A percentile compares a stretch with the other conserved stretches of the same genome.
These are phyloP conservation scores for Matsumurasca onukii DNA, from an alignment of 1,140 invertebrate species.

Conservation along the genomic window DNA sequence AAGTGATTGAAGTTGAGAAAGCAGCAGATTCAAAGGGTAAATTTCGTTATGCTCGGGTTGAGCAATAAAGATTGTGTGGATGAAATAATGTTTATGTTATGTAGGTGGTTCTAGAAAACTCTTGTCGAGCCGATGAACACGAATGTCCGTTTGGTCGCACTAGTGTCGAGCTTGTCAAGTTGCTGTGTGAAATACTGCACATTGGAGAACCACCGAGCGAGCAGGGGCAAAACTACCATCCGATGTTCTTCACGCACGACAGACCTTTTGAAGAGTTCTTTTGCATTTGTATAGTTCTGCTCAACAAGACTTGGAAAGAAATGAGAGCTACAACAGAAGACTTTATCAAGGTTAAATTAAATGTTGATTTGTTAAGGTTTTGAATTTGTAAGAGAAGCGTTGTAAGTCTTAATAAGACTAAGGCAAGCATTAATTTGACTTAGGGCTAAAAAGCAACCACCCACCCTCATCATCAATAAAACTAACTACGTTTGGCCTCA, in stretches of 20 bases:
- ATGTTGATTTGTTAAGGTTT: too few relatives aligned
- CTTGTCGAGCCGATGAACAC: slow-evolving; percentile 89
- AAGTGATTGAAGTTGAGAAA: too few relatives aligned
- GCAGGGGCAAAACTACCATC: slow-evolving; percentile 87
- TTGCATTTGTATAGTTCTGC: slow-evolving; percentile 85
- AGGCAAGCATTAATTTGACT: too few relatives aligned
- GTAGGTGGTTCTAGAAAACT: slow-evolving; percentile 93
- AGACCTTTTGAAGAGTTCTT: slow-evolving; percentile 96
- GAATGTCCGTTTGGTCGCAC: slow-evolving; percentile 95
- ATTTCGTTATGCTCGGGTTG: too few relatives aligned
- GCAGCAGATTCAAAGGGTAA: too few relatives aligned
- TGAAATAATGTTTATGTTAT: too few relatives aligned
- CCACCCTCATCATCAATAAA: too few relatives aligned
- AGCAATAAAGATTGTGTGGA: too few relatives aligned
- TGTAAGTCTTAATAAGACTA: too few relatives aligned
- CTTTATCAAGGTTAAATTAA: slow-evolving; percentile 70
- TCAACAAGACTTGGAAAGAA: slow-evolving; percentile 98
- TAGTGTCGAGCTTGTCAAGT: slow-evolving; percentile 86
- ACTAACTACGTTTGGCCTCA: too few relatives aligned
- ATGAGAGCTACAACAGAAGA: slow-evolving; percentile 96
- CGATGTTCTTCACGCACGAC: slow-evolving; percentile 94
- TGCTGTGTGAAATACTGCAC: slow-evolving; percentile 86
- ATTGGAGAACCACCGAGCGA: slow-evolving; percentile 89
- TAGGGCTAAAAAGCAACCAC: too few relatives aligned
- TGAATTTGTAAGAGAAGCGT: too few relatives aligned